Base-by-base conservation (phyloP, 1,140 invertebrate genomes). In the Argopecten irradians region DNA sequence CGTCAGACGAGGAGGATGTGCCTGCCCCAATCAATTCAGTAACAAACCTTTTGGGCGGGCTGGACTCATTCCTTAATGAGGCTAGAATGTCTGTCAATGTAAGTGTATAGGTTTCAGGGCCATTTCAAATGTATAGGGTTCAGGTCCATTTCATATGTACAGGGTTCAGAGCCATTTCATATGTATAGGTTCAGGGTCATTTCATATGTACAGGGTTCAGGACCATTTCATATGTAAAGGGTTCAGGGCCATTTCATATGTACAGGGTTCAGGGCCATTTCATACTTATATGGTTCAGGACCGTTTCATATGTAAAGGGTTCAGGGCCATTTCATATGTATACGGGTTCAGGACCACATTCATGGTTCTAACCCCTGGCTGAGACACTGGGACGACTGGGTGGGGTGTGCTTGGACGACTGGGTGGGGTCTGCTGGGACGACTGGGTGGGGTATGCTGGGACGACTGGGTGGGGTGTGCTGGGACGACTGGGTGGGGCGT, bases 31-130 rank as follows among this genome's bases (percentile, higher is more conserved):
- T 32, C 11, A 85, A 28, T 5, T 32, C 84, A 46, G 86, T 85
- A 22, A 16, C 43, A 16, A 36, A 85, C 5, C 41, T 93, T 3
- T 83, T 93, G 8, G 89, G 91, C 35, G 93, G 92, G 13, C 88
- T 94, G 3, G 93, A 94, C 86, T 89, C 90, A 32, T 94, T 94
- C 86, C 90, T 94, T 11, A 94, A 93, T 88, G 92, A 93, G 34
- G 93, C 92, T 33, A 88, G 93, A 28, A 90, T 89, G 86, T 92
- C 91, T n/a, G 90, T 90, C 34, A 92, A 93, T 91, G 93, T 93
- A 85, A 86, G 85, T 16, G 19, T 36, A 28, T 82, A 36, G 9
- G n/a, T 36, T 9, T 36, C n/a, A 85, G n/a, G n/a, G n/a, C n/a
- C n/a, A n/a, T n/a, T n/a, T n/a, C 3, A 46, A 2, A 19, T 14